A percentile compares a stretch with the other conserved stretches of the same genome.
Evolutionary conservation across 2,797 vertebrate genomes (phyloP).

Genomic region (Urosaurus nigricauda): DNA sequence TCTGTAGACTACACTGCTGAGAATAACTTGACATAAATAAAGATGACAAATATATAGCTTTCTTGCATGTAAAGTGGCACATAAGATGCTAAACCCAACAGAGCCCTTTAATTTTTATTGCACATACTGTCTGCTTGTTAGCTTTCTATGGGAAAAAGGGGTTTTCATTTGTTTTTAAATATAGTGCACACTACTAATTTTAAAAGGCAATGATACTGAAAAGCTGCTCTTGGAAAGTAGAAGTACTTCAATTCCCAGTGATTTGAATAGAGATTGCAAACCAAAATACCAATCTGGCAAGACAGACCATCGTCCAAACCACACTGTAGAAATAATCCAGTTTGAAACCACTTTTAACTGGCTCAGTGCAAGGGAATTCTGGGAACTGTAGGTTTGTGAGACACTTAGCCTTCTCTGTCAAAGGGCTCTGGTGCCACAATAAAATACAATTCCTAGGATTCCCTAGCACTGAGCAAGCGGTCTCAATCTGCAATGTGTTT

Average conservation of each 20-base stretch:
- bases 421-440: too few species aligned
- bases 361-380: too few species aligned
- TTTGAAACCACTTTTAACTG: too few species aligned
- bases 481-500: too few species aligned
- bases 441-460: too few species aligned
- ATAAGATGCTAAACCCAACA: background rate
- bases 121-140: background rate
- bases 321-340: too few species aligned
- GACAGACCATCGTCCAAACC: too few species aligned
- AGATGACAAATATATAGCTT: background rate
- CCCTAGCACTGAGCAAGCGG: too few species aligned
- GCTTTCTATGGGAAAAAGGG: background rate
- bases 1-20: background rate
- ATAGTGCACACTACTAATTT: background rate
- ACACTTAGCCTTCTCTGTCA: too few species aligned
- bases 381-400: too few species aligned
- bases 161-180: slow-evolving; percentile 15
- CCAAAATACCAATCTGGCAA: background rate
- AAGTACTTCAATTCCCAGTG: slow-evolving; percentile 21
- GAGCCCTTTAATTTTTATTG: background rate
- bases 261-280: background rate
- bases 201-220: background rate
- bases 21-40: background rate
- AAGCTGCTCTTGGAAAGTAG: background rate
- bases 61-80: background rate